Evolutionary conservation across 2,113 vertebrate species (phyloP).

Genomic region (Rattus norvegicus): DNA sequence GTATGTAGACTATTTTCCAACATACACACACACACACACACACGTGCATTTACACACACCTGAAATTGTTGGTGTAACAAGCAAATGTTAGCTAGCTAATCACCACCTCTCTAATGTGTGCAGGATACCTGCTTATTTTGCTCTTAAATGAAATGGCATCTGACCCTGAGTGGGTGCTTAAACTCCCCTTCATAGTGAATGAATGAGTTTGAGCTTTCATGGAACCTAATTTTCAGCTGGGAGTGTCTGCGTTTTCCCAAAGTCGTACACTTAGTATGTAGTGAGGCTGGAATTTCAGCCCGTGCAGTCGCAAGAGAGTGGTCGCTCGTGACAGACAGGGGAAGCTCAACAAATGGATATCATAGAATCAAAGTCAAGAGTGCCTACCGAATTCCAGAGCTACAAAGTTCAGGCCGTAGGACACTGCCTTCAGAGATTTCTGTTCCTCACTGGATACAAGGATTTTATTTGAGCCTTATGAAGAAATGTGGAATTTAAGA

Average conservation of each 20-base stretch:
- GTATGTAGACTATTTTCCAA: background rate
- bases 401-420: constrained; percentile 17
- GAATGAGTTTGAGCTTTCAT: background rate
- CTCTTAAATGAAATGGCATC: background rate
- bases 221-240: background rate
- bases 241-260: background rate
- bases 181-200: background rate
- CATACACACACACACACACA: background rate
- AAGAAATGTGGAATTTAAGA: constrained; percentile 33
- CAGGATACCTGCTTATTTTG: background rate
- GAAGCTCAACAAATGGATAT: background rate
- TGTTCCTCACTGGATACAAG: background rate
- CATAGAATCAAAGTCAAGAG: background rate
- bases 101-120: background rate
- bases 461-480: background rate
- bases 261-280: background rate
- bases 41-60: background rate
- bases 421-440: background rate
- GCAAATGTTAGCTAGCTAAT: background rate
- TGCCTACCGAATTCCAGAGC: background rate
- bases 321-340: background rate
- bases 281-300: background rate
- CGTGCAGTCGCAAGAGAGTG: background rate
- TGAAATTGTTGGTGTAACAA: background rate
- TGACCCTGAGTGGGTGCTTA: background rate